Evolutionary conservation across 2,113 vertebrate genomes (phyloP), one percentile per base, ranked within the genome.

Genomic region (Halcyon senegalensis): DNA sequence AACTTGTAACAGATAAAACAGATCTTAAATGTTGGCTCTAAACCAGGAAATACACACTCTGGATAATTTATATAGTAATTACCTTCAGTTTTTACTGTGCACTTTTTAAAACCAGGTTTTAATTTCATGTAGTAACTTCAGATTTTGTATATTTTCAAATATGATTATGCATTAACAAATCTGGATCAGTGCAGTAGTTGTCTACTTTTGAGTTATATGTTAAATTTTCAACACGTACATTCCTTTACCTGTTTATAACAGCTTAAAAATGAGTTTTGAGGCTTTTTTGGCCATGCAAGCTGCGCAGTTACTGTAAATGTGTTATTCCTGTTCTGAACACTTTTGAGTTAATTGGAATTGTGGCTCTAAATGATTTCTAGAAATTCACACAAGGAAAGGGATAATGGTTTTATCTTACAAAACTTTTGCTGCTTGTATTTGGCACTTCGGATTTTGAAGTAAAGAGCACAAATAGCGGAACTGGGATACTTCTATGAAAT

Each of bases 71-170:
- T 96, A 97, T 97, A 97, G 96, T 80, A 95, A 96, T 97, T 97
- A 97, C 96, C 96, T 97, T 98, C 95, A 39, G 94, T 98, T 98
- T 98, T 98, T 98, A 98, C 97, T 93, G 96, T 98, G 97, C 95
- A 98, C 95, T 98, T 98, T 98, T 98, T 97, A 96, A 98, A 97
- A 95, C 85, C 93, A 95, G 81, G 95, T 95, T 97, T 98, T 98
- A 96, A 97, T 98, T 98, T 98, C 94, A 92, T 96, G 96, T 98
- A 96, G 97, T 90, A 94, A 97, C 89, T 97, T 97, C 77, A 92
- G 73, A 96, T 98, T 96, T 98, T 98, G 97, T 98, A 98, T 97
- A 91, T 98, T 97, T 98, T 98, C 97, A 95, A 78, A 73, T 93
- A 96, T 53, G 84, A 93, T 96, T 92, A 89, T 97, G 96, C 77